Conservation (phyloP, 1,140 invertebrate genomes). For the Hesperophylax magnus region DNA sequence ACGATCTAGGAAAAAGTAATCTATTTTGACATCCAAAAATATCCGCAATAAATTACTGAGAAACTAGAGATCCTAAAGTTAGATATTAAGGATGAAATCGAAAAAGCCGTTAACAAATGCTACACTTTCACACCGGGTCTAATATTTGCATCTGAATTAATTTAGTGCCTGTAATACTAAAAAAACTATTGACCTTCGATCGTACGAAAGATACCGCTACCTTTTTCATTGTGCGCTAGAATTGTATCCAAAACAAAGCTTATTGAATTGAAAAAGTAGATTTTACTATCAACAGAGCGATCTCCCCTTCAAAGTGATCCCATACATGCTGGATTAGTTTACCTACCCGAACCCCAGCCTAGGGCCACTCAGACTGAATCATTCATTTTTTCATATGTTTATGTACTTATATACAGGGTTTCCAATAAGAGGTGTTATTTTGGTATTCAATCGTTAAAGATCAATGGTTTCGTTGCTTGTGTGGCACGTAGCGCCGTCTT, state of each 20-base stretch:
- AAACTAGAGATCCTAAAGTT: too few species aligned
- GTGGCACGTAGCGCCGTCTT: too few species aligned
- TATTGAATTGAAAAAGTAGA: constrained; percentile 27
- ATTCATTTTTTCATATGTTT: too few species aligned
- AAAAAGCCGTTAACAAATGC: neutral
- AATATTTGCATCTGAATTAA: constrained; percentile 19
- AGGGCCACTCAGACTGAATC: neutral
- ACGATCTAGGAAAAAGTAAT: too few species aligned
- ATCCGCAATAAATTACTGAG: too few species aligned
- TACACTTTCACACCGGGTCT: neutral
- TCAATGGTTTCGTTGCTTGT: too few species aligned
- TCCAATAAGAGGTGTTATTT: too few species aligned
- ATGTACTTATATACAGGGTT: too few species aligned
- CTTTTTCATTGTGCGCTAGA: neutral
- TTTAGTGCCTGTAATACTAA: neutral
- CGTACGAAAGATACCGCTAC: neutral
- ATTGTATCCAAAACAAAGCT: constrained; percentile 27
- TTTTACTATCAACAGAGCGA: constrained; percentile 5
- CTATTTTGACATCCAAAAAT: too few species aligned
- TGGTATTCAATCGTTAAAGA: too few species aligned
- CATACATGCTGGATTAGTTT: constrained; percentile 7
- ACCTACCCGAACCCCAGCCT: neutral
- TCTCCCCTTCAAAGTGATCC: neutral
- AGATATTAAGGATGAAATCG: too few species aligned
- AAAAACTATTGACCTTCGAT: neutral